These are phyloP conservation scores for Catocala fraxini DNA, from an alignment of 2,888 invertebrate genomes.

Conservation along the genomic window DNA sequence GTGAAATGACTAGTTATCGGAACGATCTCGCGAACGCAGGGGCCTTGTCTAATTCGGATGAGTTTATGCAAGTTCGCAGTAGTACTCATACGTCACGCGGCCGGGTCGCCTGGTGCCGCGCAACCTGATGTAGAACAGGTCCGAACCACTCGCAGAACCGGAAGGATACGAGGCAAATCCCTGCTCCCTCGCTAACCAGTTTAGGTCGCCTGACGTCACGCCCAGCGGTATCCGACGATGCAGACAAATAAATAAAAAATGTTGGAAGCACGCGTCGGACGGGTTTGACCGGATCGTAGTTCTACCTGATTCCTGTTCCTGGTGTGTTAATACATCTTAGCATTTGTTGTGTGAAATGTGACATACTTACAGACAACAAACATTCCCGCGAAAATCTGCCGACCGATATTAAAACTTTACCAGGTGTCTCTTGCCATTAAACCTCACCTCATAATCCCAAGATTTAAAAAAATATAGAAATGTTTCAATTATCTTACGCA, in stretches of 20 bases:
- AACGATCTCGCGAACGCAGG: slow-evolving; percentile 49
- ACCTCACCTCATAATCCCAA: too few relatives aligned
- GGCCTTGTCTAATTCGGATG: slow-evolving; percentile 58
- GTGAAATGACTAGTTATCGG: slow-evolving; percentile 62
- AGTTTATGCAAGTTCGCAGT: slow-evolving; percentile 63
- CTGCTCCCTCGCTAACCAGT: slow-evolving; percentile 88
- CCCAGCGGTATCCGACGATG: slow-evolving; percentile 86
- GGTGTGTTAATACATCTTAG: slow-evolving; percentile 77
- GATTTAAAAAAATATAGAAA: too few relatives aligned
- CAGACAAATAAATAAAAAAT: slow-evolving; percentile 88
- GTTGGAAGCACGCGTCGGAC: slow-evolving; percentile 87
- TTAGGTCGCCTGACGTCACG: slow-evolving; percentile 87
- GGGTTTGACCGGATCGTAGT: slow-evolving; percentile 87
- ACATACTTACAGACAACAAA: slow-evolving; percentile 31
- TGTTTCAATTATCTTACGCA: too few relatives aligned
- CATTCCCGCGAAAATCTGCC: slow-evolving; percentile 7
- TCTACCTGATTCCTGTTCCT: slow-evolving; percentile 88
- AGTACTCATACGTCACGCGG: slow-evolving; percentile 74
- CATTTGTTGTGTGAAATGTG: slow-evolving; percentile 63
- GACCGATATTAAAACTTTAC: neutral
- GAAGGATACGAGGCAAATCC: slow-evolving; percentile 87
- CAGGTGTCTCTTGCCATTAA: neutral
- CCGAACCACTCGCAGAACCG: slow-evolving; percentile 85
- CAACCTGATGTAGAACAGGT: slow-evolving; percentile 86
- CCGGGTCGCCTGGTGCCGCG: slow-evolving; percentile 73